These are phyloP conservation scores for Drosophila borealis DNA, from an alignment of 2,888 invertebrate genomes.

Conservation along the genomic window DNA sequence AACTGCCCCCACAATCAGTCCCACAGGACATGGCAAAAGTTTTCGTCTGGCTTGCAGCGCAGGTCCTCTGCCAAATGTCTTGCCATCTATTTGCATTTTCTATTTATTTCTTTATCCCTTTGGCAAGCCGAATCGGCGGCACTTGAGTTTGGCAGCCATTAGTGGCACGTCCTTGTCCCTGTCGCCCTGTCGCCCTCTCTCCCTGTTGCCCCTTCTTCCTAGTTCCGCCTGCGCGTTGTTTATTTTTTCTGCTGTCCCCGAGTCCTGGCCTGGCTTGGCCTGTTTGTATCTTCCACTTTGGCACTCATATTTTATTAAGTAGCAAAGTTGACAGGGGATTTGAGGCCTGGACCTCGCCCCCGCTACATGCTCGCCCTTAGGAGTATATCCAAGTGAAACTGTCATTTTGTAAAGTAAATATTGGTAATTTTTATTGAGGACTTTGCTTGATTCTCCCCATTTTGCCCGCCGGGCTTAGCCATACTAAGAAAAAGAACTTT, in stretches of 20 bases:
- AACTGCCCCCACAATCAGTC: not conserved
- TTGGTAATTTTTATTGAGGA: conserved; percentile 81
- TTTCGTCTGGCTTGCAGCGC: conserved; percentile 39
- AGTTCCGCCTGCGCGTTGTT: conserved; percentile 11
- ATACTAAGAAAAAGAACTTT: conserved; percentile 29
- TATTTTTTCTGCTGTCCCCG: conserved; percentile 18
- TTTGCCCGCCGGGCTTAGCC: conserved; percentile 55
- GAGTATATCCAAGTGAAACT: conserved; percentile 50
- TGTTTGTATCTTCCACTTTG: conserved; percentile 64
- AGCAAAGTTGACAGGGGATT: conserved; percentile 81
- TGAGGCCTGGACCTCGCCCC: conserved; percentile 32
- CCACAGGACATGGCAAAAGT: conserved; percentile 55
- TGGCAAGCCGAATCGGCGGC: conserved; percentile 51
- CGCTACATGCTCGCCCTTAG: not conserved
- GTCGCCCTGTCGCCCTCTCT: not conserved
- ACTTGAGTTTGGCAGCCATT: conserved; percentile 74
- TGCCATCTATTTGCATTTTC: conserved; percentile 80
- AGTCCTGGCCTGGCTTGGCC: conserved; percentile 36
- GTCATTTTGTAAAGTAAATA: conserved; percentile 80
- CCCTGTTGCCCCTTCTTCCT: not conserved
- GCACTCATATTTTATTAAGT: conserved; percentile 80
- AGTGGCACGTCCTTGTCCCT: conserved; percentile 68
- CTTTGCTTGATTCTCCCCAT: conserved; percentile 68
- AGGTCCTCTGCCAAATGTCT: conserved; percentile 64
- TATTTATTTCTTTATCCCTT: conserved; percentile 79